phyloP scores from a whole-genome alignment of 2,888 invertebrate genomes.

The Dyspetes luteomarginatus region DNA sequence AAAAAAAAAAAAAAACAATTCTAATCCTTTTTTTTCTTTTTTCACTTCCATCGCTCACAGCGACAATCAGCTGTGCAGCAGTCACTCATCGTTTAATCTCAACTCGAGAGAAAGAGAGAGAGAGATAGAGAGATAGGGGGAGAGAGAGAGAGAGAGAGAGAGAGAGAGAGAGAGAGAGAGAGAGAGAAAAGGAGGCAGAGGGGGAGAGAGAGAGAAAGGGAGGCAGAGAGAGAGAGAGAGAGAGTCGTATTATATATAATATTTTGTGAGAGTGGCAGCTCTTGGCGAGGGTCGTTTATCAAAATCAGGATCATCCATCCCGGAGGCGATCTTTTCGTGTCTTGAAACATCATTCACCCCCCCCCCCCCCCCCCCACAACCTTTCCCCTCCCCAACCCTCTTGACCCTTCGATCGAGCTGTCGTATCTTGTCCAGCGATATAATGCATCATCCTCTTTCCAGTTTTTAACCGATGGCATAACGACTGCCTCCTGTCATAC shows the following conservation, averaged over 20 bases:
- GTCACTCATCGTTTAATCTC: conserved; percentile 39
- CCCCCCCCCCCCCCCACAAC: background rate
- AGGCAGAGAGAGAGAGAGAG: too few relatives aligned
- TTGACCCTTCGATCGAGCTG: too few relatives aligned
- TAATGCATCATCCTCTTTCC: conserved; percentile 46
- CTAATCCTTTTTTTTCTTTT: conserved; percentile 11
- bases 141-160: too few relatives aligned
- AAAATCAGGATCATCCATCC: conserved; percentile 52
- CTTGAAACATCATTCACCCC: background rate
- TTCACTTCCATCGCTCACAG: conserved; percentile 12
- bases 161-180: too few relatives aligned
- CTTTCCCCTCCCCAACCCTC: too few relatives aligned
- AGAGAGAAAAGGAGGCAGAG: too few relatives aligned
- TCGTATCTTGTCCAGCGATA: background rate
- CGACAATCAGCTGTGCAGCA: conserved; percentile 39
- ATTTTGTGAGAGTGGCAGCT: conserved; percentile 37
- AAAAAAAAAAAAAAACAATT: too few relatives aligned
- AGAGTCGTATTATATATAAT: background rate
- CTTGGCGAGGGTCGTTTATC: conserved; percentile 39
- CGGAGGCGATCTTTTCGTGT: conserved; percentile 39
- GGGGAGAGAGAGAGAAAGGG: too few relatives aligned
- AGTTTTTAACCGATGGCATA: background rate
- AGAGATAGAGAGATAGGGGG: too few relatives aligned
- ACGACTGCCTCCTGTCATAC: conserved; percentile 36
- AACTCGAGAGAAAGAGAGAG: too few relatives aligned